Evolutionary conservation across 2,797 vertebrate genomes (phyloP), one percentile per base, ranked within the genome.

Genomic region (Scyliorhinus canicula): DNA sequence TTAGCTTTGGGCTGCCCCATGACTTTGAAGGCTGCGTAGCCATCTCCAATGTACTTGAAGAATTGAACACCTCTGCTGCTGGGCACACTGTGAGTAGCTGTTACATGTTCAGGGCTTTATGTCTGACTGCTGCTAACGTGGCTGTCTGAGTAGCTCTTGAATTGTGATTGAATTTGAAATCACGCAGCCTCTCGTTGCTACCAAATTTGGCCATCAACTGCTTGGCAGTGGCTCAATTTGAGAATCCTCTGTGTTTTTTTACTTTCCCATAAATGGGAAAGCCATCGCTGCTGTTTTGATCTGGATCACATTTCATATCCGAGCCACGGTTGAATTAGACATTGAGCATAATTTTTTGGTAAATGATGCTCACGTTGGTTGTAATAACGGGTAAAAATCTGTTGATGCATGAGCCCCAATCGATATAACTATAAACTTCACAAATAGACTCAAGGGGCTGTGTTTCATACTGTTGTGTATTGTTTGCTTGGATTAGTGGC

Each of bases 191-290:
- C 11, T n/a, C 50, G 47, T 47, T 95, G 97, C 97, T 96, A 96
- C 98, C 98, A 97, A 98, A 98, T 99, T 98, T 98, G 98, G 98
- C 97, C 97, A 95, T 96, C 35, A 96, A 97, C 97, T 97, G 98
- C 97, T 97, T 97, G 96, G 96, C 97, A 93, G 95, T 95, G 88
- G 95, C 96, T 96, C 96, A 96, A 96, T 96, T 96, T 65, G 96
- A 96, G 96, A 96, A 97, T 97, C 96, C 95, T 96, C 95, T 97
- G 95, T 96, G 57, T 65, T 65, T 98, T n/a, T 98, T 97, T 97
- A 97, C 97, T 96, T 97, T 95, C 95, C 98, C 98, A 97, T 98
- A 97, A 98, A 98, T 97, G 98, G n/a, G 96, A 96, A 96, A 85
- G 95, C 16, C n/a, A 8, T 47, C 9, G 47, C 44, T 52, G 65